Base-by-base conservation (phyloP, 2,113 vertebrate species). In the Felis chaus region DNA sequence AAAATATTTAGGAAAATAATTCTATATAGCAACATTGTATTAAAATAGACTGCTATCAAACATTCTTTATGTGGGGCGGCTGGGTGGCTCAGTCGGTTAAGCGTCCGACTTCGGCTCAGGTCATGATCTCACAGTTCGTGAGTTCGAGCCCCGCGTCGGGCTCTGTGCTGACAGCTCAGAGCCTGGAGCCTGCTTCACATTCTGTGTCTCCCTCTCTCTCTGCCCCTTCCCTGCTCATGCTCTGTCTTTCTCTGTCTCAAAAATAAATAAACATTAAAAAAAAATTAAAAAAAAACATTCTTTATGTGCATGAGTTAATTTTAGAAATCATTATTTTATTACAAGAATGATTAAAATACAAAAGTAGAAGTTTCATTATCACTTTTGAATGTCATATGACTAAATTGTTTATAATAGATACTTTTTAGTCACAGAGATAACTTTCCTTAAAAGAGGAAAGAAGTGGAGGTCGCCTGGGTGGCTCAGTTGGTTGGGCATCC, bases 1-100 rank as follows among this genome's bases (percentile, higher is more conserved):
- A 86, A 68, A 68, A 33, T 80, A 71, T 45, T 80, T 68, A 63
- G 74, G 73, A 50, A 97, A 93, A 74, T 86, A 68, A 80, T 91
- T 79, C 18, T 74, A 3, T 88, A 53, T 71, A 45, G 53, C 39
- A 83, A 82, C 88, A 84, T 36, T 78, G 12, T 63, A 45, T 73
- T 76, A 85, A 97, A 91, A 63, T 79, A 96, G 82, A 78, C 14
- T 39, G 39, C 39, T 33, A 21, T 21, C 36, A 27, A 9, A 16
- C 83, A 65, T 93, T 83, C 45, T 87, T 7, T 79, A 4, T 82
- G 23, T 36, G 73, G 36, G 36, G 36, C 36, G 36, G 2, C 36
- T 36, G 36, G 36, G 36, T 36, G 36, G 36, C 36, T 36, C 36
- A 36, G 36, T 36, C 36, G 36, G 36, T 36, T 36, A 36, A 36